phyloP scores from a whole-genome alignment of 53 echinoderm and acorn worm genomes.

The Henricia sp. region DNA sequence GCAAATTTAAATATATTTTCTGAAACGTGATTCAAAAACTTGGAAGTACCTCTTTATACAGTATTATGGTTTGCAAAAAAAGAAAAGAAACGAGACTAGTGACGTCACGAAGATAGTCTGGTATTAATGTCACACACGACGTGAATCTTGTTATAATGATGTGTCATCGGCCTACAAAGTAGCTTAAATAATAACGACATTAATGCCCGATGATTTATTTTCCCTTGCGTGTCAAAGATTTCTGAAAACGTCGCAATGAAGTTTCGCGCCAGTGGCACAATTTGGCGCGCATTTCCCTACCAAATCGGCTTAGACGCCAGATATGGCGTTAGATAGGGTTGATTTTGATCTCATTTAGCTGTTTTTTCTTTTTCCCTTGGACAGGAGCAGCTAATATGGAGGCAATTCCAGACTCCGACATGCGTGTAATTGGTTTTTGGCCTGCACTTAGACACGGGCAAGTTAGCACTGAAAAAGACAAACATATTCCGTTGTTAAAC shows the following conservation, averaged over 20 bases:
- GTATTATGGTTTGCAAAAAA: too few species aligned
- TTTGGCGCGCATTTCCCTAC: constrained; percentile 7
- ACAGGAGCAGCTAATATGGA: constrained; percentile 16
- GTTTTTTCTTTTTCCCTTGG: constrained; percentile 9
- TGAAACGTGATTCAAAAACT: too few species aligned
- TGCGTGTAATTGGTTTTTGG: constrained; percentile 50
- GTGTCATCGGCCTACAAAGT: constrained; percentile 14
- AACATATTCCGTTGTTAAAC: not conserved
- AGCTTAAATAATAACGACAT: constrained; percentile 58
- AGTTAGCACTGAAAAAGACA: not conserved
- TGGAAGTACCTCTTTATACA: too few species aligned
- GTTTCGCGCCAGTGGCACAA: not conserved
- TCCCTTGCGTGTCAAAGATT: constrained; percentile 4
- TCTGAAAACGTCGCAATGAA: not conserved
- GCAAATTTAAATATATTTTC: too few species aligned
- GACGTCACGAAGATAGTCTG: too few species aligned
- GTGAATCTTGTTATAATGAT: constrained; percentile 34
- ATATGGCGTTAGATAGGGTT: constrained; percentile 12
- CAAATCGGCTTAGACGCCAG: constrained; percentile 38
- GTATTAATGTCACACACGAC: constrained; percentile 18
- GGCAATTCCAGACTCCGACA: constrained; percentile 43
- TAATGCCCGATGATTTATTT: constrained; percentile 37
- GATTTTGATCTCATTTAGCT: constrained; percentile 53
- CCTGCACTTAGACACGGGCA: constrained; percentile 41
- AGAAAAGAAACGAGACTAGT: too few species aligned